Evolutionary conservation across 2,888 invertebrate species (phyloP), one percentile per base, ranked within the genome.

Genomic region (Lasioglossum pauxillum): DNA sequence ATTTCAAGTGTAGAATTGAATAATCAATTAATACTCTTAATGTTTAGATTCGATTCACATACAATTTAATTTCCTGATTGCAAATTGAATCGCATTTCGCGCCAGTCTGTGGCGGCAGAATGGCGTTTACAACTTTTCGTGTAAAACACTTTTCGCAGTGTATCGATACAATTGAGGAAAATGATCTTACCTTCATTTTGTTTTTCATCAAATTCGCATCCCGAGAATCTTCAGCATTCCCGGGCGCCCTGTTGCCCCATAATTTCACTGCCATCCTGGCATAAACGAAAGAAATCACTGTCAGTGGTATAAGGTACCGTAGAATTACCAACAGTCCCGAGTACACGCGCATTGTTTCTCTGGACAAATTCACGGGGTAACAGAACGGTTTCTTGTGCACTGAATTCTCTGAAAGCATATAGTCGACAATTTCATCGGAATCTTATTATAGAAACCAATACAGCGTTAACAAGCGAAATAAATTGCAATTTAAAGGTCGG

Each of bases 281-380:
- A 95, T 98, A 98, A 23, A 98, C 98, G 93, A 97, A 98, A 78
- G 97, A 97, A 92, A 98, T 98, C 89, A 98, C 97, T 90, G 97
- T 96, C 89, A 98, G 96, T 0, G 98, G 98, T 72, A 98, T 97
- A 90, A 98, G 96, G 94, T 98, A 98, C 96, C 97, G 96, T 14
- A 96, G 96, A 93, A 96, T 95, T 84, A 96, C 96, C 83, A 97
- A 93, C 23, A 96, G 92, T 76, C 96, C 95, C 84, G 96, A 95
- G 94, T 97, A 97, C 85, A 96, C 96, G 78, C 96, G 95, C 95
- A 97, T 95, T 8, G 96, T 96, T 88, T 95, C 94, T 41, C 96
- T 95, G 49, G 96, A 96, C 88, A 97, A 95, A 90, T 96, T 96
- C 82, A 95, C 96, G 75, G 96, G 96, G 57, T 95, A 95, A 90